Base-by-base conservation (phyloP, 2,888 invertebrate genomes). In the Lithosia quadra region DNA sequence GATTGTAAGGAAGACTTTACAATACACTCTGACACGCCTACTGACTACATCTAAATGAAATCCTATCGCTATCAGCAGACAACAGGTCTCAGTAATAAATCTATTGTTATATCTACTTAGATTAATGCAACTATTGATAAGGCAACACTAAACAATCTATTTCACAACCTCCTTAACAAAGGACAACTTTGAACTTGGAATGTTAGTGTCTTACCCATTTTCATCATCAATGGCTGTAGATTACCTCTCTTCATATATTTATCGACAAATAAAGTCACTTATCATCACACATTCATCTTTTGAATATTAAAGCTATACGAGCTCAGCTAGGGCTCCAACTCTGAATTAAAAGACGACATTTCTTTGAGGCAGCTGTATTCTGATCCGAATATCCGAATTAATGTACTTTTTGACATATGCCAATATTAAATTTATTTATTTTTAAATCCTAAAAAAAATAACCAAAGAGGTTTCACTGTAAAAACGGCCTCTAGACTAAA, bases 91-190 rank as follows among this genome's bases (percentile, higher is more conserved):
- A 69, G 65, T 62, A 67, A 63, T 66, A 68, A 77, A 79, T 73
- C 71, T 73, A 69, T 65, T 39, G 63, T 73, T 68, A 74, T 75
- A 74, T 28, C 28, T 28, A 28, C 63, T 79, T 68, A 63, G 71
- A 71, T 67, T 75, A 79, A 79, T 79, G 75, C 73, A 68, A 60
- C 24, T 55, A 65, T 57, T 68, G 76, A 78, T 78, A 75, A 69
- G 9, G 63, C 9, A 58, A 56, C 21, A 24, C 24, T 36, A 59
- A 60, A 60, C 64, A 49, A 53, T 62, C n/a, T 65, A 69, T 61
- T 61, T 15, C 13, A 43, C 2, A 59, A 65, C 34, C 55, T 61
- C 39, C 28, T 33, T 56, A 33, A 2, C 34, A 56, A 49, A 28
- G 55, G 21, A 55, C 49, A 61, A 57, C 34, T 61, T 36, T n/a